phyloP scores from a whole-genome alignment of 2,888 invertebrate genomes.

The Chaitophorus viminalis region DNA sequence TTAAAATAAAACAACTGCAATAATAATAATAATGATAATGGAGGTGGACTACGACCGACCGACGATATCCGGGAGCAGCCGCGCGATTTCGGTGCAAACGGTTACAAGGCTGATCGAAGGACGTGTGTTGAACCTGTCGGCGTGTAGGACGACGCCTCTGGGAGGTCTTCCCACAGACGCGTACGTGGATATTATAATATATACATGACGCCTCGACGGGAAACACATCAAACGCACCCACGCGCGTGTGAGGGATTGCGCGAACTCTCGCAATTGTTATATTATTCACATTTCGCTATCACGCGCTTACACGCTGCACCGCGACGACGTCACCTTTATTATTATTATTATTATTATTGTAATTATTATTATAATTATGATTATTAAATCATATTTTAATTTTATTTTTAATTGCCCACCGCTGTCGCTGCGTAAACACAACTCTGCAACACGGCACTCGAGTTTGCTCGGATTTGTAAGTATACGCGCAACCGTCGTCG shows the following conservation, averaged over 20 bases:
- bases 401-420: neutral
- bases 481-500: too few relatives aligned
- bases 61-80: constrained; percentile 42
- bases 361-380: neutral
- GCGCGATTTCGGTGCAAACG: constrained; percentile 43
- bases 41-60: neutral
- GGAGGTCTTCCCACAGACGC: constrained; percentile 57
- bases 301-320: too few relatives aligned
- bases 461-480: neutral
- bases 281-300: neutral
- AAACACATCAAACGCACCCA: constrained; percentile 43
- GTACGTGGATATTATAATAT: neutral
- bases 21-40: neutral
- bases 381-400: neutral
- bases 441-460: too few relatives aligned
- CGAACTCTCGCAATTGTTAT: constrained; percentile 9
- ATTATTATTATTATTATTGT: neutral
- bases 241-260: constrained; percentile 6
- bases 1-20: neutral
- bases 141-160: constrained; percentile 60
- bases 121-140: constrained; percentile 53
- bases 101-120: constrained; percentile 58
- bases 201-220: constrained; percentile 24
- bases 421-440: too few relatives aligned
- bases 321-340: neutral